Conservation (phyloP, 2,888 invertebrate species). For the Sphaerophoria rueppellii region DNA sequence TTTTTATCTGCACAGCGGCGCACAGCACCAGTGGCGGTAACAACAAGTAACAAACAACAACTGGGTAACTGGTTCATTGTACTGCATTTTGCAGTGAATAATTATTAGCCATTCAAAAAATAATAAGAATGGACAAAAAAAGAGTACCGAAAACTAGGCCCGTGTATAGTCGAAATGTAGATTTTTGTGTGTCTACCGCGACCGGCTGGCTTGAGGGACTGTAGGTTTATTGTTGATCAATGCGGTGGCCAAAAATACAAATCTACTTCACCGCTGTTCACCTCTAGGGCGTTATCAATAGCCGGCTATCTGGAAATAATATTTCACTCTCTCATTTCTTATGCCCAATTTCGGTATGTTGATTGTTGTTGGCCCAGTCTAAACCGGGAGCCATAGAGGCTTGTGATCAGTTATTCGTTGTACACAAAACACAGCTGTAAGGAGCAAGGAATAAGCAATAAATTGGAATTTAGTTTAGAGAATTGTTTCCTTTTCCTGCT, state of each 20-base stretch:
- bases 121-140: background rate
- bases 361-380: background rate
- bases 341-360: constrained; percentile 36
- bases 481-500: background rate
- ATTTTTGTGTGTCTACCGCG: constrained; percentile 33
- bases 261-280: constrained; percentile 69
- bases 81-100: constrained; percentile 56
- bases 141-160: constrained; percentile 35
- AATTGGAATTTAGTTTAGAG: constrained; percentile 54
- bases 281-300: constrained; percentile 66
- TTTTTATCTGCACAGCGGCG: constrained; percentile 44
- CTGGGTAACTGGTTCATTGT: constrained; percentile 73
- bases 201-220: background rate
- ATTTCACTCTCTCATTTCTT: constrained; percentile 70
- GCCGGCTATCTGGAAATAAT: constrained; percentile 53
- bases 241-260: constrained; percentile 48
- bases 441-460: constrained; percentile 52
- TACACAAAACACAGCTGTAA: constrained; percentile 19
- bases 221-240: background rate
- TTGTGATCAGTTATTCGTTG: background rate
- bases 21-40: background rate
- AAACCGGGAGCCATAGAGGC: background rate
- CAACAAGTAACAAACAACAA: constrained; percentile 25
- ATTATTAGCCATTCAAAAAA: constrained; percentile 43
- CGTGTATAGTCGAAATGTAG: constrained; percentile 51